Evolutionary conservation across 1,140 invertebrate species (phyloP), one percentile per base, ranked within the genome.

Genomic region (Papilio glaucus): DNA sequence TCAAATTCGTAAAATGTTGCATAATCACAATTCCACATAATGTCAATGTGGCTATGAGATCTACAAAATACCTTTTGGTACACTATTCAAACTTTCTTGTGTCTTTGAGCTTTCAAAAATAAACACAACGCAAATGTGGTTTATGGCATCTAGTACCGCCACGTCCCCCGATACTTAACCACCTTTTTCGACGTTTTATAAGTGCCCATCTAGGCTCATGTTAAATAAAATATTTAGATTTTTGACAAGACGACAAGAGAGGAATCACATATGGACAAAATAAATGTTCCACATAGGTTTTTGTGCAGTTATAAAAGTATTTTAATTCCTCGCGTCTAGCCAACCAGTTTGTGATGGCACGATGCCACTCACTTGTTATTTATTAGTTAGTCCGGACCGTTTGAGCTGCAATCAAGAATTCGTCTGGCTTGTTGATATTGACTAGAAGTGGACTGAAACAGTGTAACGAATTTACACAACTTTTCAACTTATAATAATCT

Each of bases 341-440:
- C 26, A 26, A 49, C 67, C 67, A 49, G 67, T 69, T 69, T 49
- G 42, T n/a, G n/a, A 49, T 49, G n/a, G 24, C 67, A n/a, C n/a
- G n/a, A n/a, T n/a, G n/a, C 67, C 67, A 69, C 41, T 69, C 33
- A 37, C 7, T 37, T 53, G 26, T 69, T 69, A 37, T 65, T 69
- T 53, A 69, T 69, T 69, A 10, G 29, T 42, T 24, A n/a, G n/a
- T n/a, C n/a, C 13, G 67, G 13, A 26, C 12, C 67, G 29, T 49
- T 69, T 49, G 21, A 53, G 67, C 12, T 18, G 42, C 42, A 69
- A 69, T 69, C 67, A 69, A 69, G 67, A 69, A 69, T 69, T 69
- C 67, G 67, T 49, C 67, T 24, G 8, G 67, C 67, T 69, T 18
- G 67, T 69, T 53, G 67, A n/a, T 53, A 69, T 69, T 69, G 26